Evolutionary conservation across 2,888 invertebrate species (phyloP), one percentile per base, ranked within the genome.

Genomic region (Aphodius sticticus): DNA sequence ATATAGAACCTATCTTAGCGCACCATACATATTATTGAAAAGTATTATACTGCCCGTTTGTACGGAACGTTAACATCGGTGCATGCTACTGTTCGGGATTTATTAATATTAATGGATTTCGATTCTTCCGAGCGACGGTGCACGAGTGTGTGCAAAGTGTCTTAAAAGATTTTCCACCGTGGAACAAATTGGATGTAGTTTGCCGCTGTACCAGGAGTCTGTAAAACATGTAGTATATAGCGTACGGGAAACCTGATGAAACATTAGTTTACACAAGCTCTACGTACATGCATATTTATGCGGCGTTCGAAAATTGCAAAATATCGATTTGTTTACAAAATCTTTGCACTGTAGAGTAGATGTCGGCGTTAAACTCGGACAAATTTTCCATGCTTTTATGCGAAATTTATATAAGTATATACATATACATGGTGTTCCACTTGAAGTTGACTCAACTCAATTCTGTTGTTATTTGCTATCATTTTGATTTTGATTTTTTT

Each of bases 41-140:
- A 7, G 53, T 53, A 53, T 53, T 53, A 53, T 53, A 53, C 53
- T 53, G 7, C 53, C 12, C 12, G 53, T 26, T 26, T 53, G 53
- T 53, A 53, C 53, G 53, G 53, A 53, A 53, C 12, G 53, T 53
- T 53, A 53, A 12, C 53, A 53, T 53, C 53, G 53, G 12, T 53
- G 53, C 53, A 53, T 5, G 53, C 53, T 53, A 12, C 53, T 53
- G 53, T 53, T 53, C 53, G 53, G 53, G 53, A 53, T 53, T 53
- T 53, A 53, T 53, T 53, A 53, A 53, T 53, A 53, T 53, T 53
- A 53, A 53, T 53, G 53, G 53, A 53, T 53, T 53, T 53, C 53
- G 53, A 53, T 53, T 53, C 53, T 53, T 53, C 53, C 53, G 53
- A 12, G 53, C 53, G 53, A 5, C 2, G 53, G 53, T 53, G 53